Base-by-base conservation (phyloP, 2,797 vertebrate genomes). In the Tolypeutes matacus region DNA sequence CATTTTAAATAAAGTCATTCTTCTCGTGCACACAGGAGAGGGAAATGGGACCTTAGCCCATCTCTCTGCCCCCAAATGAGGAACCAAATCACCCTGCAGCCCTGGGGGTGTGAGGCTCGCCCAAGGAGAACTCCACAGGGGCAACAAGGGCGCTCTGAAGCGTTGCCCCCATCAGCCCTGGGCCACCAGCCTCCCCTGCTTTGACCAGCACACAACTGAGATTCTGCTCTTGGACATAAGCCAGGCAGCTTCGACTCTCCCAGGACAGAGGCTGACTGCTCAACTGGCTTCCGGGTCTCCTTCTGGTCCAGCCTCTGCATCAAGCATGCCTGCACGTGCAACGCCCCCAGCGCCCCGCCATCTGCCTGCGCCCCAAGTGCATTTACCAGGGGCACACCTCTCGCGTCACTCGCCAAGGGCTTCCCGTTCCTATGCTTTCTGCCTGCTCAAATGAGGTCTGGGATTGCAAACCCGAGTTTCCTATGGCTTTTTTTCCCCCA, bases 241-340 rank as follows among this genome's bases (percentile, higher is more conserved):
- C 70, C 9, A 6, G 36, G 9, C 7, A 17, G 18, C 20, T 70
- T 64, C 3, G 0, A 10, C 46, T 42, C 23, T 27, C 34, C 20
- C 39, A 46, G 51, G 53, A 77, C 42, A 53, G 36, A 18, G 56
- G 25, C 25, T 29, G 13, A 14, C 5, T 39, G 39, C 53, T 64
- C 42, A 21, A 5, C 77, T 20, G 25, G 14, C n/a, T 20, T 1
- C 6, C 5, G 25, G 5, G 20, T 4, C 25, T 17, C n/a, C 27
- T 56, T 80, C 62, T 39, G 13, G 58, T 20, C 27, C 29, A 39
- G 18, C 5, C 27, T 7, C 2, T 20, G 15, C 5, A 8, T 46
- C 46, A 46, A 11, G 46, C 49, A 0, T 0, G 11, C 0, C 39
- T 34, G 11, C 46, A 25, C 0, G 2, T 0, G 21, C 11, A n/a